Conservation (phyloP, 2,113 vertebrate genomes). For the Alethe diademata region DNA sequence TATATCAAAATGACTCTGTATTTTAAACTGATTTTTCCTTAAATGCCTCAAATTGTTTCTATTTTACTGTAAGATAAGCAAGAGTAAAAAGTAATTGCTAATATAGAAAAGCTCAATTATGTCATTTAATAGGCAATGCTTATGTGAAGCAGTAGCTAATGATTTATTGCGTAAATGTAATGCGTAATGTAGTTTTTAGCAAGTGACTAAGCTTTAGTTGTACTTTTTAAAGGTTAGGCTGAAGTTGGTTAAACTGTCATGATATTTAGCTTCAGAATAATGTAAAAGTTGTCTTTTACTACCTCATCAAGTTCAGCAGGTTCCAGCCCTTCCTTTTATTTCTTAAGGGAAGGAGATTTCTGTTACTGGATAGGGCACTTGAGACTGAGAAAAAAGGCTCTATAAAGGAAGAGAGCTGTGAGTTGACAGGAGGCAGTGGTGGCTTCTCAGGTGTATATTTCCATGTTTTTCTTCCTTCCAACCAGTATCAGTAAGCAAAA, state of each 20-base stretch:
- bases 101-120: neutral
- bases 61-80: neutral
- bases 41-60: neutral
- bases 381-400: neutral
- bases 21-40: neutral
- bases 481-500: neutral
- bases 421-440: neutral
- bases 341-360: neutral
- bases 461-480: neutral
- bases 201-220: neutral
- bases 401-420: neutral
- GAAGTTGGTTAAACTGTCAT: neutral
- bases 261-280: neutral
- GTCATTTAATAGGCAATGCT: neutral
- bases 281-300: neutral
- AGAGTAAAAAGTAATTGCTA: neutral
- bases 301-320: neutral
- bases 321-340: neutral
- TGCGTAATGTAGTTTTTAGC: neutral
- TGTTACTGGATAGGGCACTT: neutral
- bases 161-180: neutral
- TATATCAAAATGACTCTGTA: neutral
- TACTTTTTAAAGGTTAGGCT: neutral
- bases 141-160: neutral
- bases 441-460: neutral